Evolutionary conservation across 2,888 invertebrate genomes (phyloP), one percentile per base, ranked within the genome.

Genomic region (Orthosia cruda): DNA sequence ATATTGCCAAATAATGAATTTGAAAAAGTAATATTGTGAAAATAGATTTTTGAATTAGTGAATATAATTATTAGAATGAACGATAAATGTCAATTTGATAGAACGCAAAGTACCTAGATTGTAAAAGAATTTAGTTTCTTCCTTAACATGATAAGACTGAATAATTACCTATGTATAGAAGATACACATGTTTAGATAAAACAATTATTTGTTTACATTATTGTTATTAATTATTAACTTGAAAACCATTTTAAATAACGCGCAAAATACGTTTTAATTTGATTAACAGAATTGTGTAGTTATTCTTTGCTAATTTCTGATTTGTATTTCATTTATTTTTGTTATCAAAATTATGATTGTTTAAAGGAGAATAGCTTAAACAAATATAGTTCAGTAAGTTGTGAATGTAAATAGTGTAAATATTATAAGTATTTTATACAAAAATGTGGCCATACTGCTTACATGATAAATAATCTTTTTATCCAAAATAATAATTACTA

Each of bases 81-180:
- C 69, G 76, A 85, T 88, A 55, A 84, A 89, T 89, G 93, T 93
- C 93, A 93, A 93, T 93, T 93, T 89, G 74, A 85, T 87, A 88
- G 82, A 89, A 78, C 87, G 82, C 81, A 85, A 83, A 70, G 62
- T 52, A 63, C 20, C 52, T 85, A 87, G 77, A 65, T 73, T 80
- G 83, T 85, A 85, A 81, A 87, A 78, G 89, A 89, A 88, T 88
- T 90, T 89, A 91, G 83, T 90, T 91, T 92, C 91, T 92, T 89
- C 74, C 80, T 11, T 76, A 90, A 90, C 93, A 87, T 93, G 92
- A 90, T 91, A 94, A 94, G 94, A 94, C 94, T 94, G 94, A 94
- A 91, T 89, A 88, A n/a, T n/a, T n/a, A n/a, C n/a, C n/a, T n/a
- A n/a, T 91, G 87, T 92, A 92, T 89, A 89, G 74, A 69, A 59